Evolutionary conservation across 2,797 vertebrate genomes (phyloP).

Genomic region (Mormyrus hasselquistii): DNA sequence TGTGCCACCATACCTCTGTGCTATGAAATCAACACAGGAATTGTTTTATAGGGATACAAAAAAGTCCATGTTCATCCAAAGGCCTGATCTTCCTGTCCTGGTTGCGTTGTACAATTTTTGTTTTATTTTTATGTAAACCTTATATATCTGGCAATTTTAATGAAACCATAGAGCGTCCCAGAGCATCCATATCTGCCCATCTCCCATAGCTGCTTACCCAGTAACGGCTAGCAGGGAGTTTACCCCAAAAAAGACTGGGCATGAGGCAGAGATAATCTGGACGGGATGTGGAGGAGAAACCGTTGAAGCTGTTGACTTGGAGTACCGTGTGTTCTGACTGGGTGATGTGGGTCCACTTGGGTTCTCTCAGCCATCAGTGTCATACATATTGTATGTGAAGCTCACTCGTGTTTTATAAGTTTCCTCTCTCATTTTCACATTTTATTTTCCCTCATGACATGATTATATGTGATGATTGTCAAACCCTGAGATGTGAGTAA

Average conservation of each 20-base stretch:
- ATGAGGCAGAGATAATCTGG: background rate
- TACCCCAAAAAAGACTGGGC: background rate
- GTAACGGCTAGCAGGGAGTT: background rate
- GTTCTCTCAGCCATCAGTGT: background rate
- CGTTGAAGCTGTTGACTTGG: background rate
- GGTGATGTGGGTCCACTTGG: background rate
- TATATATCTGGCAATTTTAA: background rate
- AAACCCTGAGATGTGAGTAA: background rate
- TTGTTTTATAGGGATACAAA: background rate
- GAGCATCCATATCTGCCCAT: background rate
- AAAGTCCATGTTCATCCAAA: background rate
- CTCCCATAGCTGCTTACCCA: background rate
- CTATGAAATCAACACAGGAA: background rate
- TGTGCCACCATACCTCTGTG: too few relatives aligned
- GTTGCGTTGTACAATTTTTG: background rate
- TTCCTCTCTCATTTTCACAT: background rate
- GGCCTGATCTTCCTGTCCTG: background rate
- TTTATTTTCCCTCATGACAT: background rate
- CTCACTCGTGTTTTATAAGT: background rate
- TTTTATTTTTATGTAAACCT: background rate
- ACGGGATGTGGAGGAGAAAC: background rate
- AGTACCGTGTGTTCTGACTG: background rate
- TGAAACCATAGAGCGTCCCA: background rate
- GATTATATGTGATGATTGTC: background rate
- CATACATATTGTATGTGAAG: background rate